Base-by-base conservation (phyloP, 2,888 invertebrate species). In the Nemoura dubitans region DNA sequence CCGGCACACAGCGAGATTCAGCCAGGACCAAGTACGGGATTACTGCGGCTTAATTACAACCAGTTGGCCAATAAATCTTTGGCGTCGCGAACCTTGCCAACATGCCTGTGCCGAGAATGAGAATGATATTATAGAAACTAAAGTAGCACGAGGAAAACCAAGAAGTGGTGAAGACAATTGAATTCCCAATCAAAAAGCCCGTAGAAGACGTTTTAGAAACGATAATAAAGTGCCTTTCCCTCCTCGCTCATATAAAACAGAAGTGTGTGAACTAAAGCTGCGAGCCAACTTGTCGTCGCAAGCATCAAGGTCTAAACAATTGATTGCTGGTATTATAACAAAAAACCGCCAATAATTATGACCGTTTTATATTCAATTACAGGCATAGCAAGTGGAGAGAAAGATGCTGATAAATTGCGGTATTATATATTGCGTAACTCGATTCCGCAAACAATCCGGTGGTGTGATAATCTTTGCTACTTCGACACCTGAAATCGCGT, bases 111-210 rank as follows among this genome's bases (percentile, higher is more conserved):
- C 59, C 14, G 59, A 59, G 59, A 59, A 59, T 59, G 59, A 59
- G 59, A 59, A 59, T 59, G 59, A 59, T 59, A 59, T 59, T 59
- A 59, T 59, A 59, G 59, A 59, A 59, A 59, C 59, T 59, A 59
- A 59, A 59, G 59, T 59, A 21, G 59, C 59, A 21, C 59, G 59
- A 59, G 59, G 59, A 21, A 59, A 59, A 21, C 59, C 59, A 59
- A 59, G 59, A 59, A 59, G 59, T 59, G 59, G 59, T 59, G 59
- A 59, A 21, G 21, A 59, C 59, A 59, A 59, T 59, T 59, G 59
- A 59, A 59, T 59, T 59, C 59, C 59, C 16, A 59, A 59, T 59
- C 59, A 59, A 59, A 59, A 59, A 59, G 59, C 59, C 59, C 10
- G 59, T 59, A 59, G 59, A 59, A 59, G 59, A 7, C 59, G 59